Base-by-base conservation (phyloP, 2,113 vertebrate species). In the Python bivittatus region DNA sequence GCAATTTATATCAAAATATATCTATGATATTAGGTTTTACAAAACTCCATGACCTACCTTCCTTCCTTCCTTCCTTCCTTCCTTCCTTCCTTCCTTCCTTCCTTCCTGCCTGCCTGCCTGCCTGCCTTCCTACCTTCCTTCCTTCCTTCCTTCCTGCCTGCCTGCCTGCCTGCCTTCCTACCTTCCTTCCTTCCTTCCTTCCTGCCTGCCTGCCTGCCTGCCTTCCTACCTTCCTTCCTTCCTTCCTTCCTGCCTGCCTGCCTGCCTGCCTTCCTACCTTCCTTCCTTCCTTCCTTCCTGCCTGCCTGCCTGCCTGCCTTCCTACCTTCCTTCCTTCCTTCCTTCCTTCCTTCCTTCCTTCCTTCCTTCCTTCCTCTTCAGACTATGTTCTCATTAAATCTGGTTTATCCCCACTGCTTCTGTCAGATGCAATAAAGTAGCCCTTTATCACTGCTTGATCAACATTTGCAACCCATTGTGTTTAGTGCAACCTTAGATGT, bases 351-450 rank as follows among this genome's bases (percentile, higher is more conserved):
- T 95, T 94, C 93, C 93, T 91, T 64, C 25, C 92, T 95, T 91
- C 89, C 88, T 92, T 94, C 42, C 57, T 94, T 94, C 94, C 33
- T 53, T 48, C 44, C 72, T 64, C n/a, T 33, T 91, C 61, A 2
- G 53, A 93, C 58, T 88, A 25, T 0, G 1, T 93, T 94, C 88
- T 90, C 93, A 96, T 96, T 94, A 95, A 95, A 92, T 94, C 60
- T 97, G 95, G 48, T 92, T 95, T 97, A 95, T 96, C 44, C 84
- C 54, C 93, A 53, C 87, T 91, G 54, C 91, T 96, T 95, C 91
- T 89, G 91, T 94, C 86, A 93, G 17, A 87, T 64, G 91, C 90
- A 96, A 92, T 93, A 88, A 33, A 92, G 72, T 86, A 53, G 93
- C 58, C 94, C 56, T 93, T 52, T 88, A 64, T 90, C 79, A 17